A percentile compares a stretch with the other conserved stretches of the same genome.
These are phyloP conservation scores for Cryptotis parvus DNA, from an alignment of 2,113 vertebrate genomes.

Conservation along the genomic window DNA sequence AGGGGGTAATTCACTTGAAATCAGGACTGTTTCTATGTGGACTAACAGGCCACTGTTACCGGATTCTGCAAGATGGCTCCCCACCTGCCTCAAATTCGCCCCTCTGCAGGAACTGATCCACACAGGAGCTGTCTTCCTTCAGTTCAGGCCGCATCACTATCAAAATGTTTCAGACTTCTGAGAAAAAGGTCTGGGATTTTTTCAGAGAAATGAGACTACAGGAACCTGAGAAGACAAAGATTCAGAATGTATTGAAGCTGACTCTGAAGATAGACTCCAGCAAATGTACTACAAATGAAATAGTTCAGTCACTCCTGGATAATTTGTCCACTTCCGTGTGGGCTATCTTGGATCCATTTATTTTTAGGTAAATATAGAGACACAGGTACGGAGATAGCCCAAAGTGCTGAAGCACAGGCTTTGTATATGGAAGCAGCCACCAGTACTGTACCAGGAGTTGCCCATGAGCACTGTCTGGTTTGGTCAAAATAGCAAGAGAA, in stretches of 20 bases:
- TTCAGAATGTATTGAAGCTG: background rate
- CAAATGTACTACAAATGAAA: conserved; percentile 14
- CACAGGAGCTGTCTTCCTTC: conserved; percentile 40
- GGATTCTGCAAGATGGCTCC: conserved; percentile 58
- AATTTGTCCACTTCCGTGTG: background rate
- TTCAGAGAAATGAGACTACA: conserved; percentile 18
- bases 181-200: conserved; percentile 45
- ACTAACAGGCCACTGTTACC: conserved; percentile 28
- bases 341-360: background rate
- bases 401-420: too few species aligned
- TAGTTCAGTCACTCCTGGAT: background rate
- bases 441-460: too few species aligned
- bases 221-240: conserved; percentile 14
- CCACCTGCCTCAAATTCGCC: conserved; percentile 44
- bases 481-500: background rate
- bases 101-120: conserved; percentile 55
- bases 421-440: too few species aligned
- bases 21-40: conserved; percentile 10
- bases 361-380: conserved; percentile 18
- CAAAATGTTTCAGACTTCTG: conserved; percentile 57
- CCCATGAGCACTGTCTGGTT: too few species aligned
- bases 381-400: background rate
- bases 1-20: conserved; percentile 44
- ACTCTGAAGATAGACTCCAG: conserved; percentile 18
- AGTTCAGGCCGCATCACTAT: conserved; percentile 40